A percentile compares a stretch with the other conserved stretches of the same genome.
Evolutionary conservation across 92 coral and sea anemone species (phyloP).

Genomic region (Siderastrea siderea): DNA sequence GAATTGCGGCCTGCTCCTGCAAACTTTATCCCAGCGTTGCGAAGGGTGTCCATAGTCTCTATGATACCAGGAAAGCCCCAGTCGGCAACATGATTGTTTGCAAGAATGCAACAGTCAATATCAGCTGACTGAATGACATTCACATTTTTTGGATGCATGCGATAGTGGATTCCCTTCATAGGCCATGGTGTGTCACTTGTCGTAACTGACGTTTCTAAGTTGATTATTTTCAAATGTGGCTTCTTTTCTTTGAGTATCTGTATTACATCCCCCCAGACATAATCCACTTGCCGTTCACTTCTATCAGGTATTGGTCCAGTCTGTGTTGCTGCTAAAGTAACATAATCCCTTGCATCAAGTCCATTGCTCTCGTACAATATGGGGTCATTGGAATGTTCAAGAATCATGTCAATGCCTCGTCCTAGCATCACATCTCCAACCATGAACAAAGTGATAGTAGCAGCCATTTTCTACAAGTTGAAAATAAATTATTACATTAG

Average conservation of each 20-base stretch:
- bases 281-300: conserved; percentile 73
- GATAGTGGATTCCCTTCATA: conserved; percentile 87
- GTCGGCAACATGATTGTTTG: conserved; percentile 88
- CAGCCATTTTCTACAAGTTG: conserved; percentile 27
- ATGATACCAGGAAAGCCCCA: conserved; percentile 90
- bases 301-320: conserved; percentile 84
- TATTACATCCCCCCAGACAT: conserved; percentile 90
- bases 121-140: conserved; percentile 81
- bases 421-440: conserved; percentile 96
- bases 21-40: conserved; percentile 62
- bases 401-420: conserved; percentile 90
- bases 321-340: conserved; percentile 72
- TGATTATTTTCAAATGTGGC: conserved; percentile 84
- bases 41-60: conserved; percentile 74
- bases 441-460: conserved; percentile 62
- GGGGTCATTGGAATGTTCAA: conserved; percentile 79
- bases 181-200: conserved; percentile 87
- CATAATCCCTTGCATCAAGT: conserved; percentile 85
- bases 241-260: conserved; percentile 71
- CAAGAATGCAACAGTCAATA: conserved; percentile 83
- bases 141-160: conserved; percentile 90
- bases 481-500: not conserved
- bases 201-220: conserved; percentile 90
- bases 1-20: conserved; percentile 83
- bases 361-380: conserved; percentile 83